phyloP scores from a whole-genome alignment of 2,113 vertebrate species.

The Chionodraco myersi region DNA sequence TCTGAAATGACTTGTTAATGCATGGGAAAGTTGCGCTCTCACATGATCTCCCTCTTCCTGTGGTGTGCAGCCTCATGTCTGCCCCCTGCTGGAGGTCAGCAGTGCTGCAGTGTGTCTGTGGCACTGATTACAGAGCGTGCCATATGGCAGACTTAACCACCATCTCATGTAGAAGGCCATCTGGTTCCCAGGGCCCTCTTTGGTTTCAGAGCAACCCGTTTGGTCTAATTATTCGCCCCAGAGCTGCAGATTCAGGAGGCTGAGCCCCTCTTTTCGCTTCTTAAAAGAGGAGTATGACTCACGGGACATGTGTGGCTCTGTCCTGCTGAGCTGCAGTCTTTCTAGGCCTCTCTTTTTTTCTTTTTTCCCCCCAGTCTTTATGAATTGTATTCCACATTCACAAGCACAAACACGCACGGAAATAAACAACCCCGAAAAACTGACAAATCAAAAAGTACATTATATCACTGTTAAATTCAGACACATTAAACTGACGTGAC shows the following conservation, averaged over 20 bases:
- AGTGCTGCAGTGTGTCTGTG: slow-evolving; percentile 42
- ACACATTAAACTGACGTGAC: no score
- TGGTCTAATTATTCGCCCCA: slow-evolving; percentile 55
- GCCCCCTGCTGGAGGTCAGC: slow-evolving; percentile 65
- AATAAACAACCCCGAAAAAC: no score
- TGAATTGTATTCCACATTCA: no score
- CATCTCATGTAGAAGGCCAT: slow-evolving; percentile 57
- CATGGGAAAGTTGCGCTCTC: slow-evolving; percentile 42
- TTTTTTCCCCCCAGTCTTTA: no score
- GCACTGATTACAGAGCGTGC: slow-evolving; percentile 59
- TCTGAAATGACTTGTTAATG: background rate
- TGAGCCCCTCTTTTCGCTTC: slow-evolving; percentile 2
- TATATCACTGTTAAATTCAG: no score
- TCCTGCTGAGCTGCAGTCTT: slow-evolving; percentile 8
- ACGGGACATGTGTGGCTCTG: slow-evolving; percentile 8
- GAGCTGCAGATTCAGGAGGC: slow-evolving; percentile 11
- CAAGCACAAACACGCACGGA: no score
- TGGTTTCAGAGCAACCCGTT: slow-evolving; percentile 47
- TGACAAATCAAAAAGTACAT: no score
- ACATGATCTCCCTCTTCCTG: background rate
- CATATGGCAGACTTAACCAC: slow-evolving; percentile 72
- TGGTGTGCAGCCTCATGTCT: slow-evolving; percentile 2
- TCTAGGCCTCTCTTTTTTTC: background rate
- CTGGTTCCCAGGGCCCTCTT: slow-evolving; percentile 60
- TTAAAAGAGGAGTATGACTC: slow-evolving; percentile 17